Base-by-base conservation (phyloP, 2,888 invertebrate species). In the Lasioglossum morio region DNA sequence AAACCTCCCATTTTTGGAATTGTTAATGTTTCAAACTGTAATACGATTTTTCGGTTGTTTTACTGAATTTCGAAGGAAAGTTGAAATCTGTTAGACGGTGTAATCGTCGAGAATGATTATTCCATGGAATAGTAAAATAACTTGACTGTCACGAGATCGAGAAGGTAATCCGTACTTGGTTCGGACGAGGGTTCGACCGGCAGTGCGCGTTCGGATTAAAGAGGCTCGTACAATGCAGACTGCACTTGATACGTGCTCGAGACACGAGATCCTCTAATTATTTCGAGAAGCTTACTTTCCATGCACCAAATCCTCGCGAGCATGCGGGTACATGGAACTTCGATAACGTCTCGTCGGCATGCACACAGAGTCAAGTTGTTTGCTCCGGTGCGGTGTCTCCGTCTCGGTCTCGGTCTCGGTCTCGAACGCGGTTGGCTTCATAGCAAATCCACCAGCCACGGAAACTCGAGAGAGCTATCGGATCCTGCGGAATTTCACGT, bases 191-290 rank as follows among this genome's bases (percentile, higher is more conserved):
- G 69, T 69, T 69, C 69, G 69, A 69, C 66, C 34, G 4, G 66
- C 66, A 34, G 23, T 23, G 37, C 66, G 53, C 30, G 40, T 37
- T 69, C 69, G 12, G 37, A 69, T 37, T 37, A 69, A 34, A 23
- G 34, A 37, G 69, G 69, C 80, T 80, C 48, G 5, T 27, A 30
- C 46, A 10, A 37, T 37, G 69, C 69, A 23, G 69, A 37, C 34
- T 37, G 34, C 69, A 78, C 46, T 81, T 78, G 53, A 53, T 72
- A 0, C 75, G 30, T 72, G 40, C 53, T 72, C 66, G 72, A 72
- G 76, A 66, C 76, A 53, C 82, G 72, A 72, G 40, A 81, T 75
- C 75, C 82, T 76, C 76, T 82, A 83, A 83, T 83, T 82, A 76
- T 82, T 76, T 76, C 53, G 30, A 72, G 43, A 72, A n/a, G 72